phyloP scores from a whole-genome alignment of 2,888 invertebrate genomes.

The Drosophila colorata region DNA sequence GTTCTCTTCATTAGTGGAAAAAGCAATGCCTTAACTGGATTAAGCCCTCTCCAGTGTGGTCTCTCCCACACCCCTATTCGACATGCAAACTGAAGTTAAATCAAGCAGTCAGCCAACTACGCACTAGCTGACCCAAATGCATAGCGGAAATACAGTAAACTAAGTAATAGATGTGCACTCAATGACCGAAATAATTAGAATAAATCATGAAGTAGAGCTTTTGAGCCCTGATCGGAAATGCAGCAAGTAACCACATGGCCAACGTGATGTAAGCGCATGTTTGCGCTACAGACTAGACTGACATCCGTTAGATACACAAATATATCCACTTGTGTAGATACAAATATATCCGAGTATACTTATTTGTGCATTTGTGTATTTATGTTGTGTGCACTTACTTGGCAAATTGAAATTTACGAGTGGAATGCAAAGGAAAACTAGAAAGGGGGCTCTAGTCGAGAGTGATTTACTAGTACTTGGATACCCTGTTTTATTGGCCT shows the following conservation, averaged over 20 bases:
- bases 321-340: slow-evolving; percentile 9
- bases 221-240: slow-evolving; percentile 45
- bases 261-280: slow-evolving; percentile 8
- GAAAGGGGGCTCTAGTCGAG: slow-evolving; percentile 2
- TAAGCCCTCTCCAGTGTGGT: background rate
- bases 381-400: slow-evolving; percentile 42
- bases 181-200: slow-evolving; percentile 29
- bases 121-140: slow-evolving; percentile 14
- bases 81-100: background rate
- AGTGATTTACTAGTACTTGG: background rate
- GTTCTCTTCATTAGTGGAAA: background rate
- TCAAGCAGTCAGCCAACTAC: slow-evolving; percentile 3
- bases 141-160: slow-evolving; percentile 50
- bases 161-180: slow-evolving; percentile 51
- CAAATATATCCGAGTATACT: slow-evolving; percentile 9
- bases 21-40: background rate
- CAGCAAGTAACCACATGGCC: slow-evolving; percentile 38
- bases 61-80: background rate
- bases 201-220: slow-evolving; percentile 36
- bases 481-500: background rate
- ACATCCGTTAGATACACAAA: slow-evolving; percentile 19
- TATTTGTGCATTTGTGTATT: slow-evolving; percentile 21
- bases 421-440: slow-evolving; percentile 31
- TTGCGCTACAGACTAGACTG: slow-evolving; percentile 10
- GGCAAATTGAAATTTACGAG: slow-evolving; percentile 73